Base-by-base conservation (phyloP, 2,797 vertebrate genomes). In the Melanotaenia trifasciata region DNA sequence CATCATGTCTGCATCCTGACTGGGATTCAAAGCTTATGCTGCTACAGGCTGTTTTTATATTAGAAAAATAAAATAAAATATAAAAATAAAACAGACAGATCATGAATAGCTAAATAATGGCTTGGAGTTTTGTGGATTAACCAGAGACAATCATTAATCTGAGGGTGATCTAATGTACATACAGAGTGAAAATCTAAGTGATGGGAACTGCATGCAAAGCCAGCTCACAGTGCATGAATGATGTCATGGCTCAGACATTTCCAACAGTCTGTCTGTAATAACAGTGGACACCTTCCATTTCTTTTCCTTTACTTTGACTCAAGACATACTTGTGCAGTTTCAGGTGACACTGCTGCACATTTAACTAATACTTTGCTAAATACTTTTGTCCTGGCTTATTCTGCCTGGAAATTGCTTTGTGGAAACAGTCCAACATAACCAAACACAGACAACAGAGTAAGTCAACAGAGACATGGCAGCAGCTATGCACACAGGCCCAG, bases 221-320 rank as follows among this genome's bases (percentile, higher is more conserved):
- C 8, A 16, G 26, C 32, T 35, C 18, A 58, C 28, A 11, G 4
- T 11, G 45, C 4, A 30, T 22, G 38, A 16, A 32, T 81, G 61
- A 65, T 50, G 56, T 65, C 61, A 69, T 30, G 12, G 14, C 36
- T 26, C 1, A 67, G 53, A 38, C 38, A 65, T 72, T 57, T 33
- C 60, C 66, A 58, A 12, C 16, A 32, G 26, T 18, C 54, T 26
- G 51, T 54, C 13, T 56, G 26, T 30, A 57, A 57, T 26, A 57
- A 28, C 28, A 18, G 45, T n/a, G 20, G 18, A 47, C 18, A 47
- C 18, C 30, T 32, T 30, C 18, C 54, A 30, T 32, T 32, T 57
- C 26, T 8, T 32, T 4, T 32, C 13, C 28, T 57, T 6, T 24
- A 12, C 11, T 26, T 24, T 54, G 43, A 45, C 16, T 45, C 43